Evolutionary conservation across 2,113 vertebrate genomes (phyloP).

Genomic region (Oxyruncus cristatus): DNA sequence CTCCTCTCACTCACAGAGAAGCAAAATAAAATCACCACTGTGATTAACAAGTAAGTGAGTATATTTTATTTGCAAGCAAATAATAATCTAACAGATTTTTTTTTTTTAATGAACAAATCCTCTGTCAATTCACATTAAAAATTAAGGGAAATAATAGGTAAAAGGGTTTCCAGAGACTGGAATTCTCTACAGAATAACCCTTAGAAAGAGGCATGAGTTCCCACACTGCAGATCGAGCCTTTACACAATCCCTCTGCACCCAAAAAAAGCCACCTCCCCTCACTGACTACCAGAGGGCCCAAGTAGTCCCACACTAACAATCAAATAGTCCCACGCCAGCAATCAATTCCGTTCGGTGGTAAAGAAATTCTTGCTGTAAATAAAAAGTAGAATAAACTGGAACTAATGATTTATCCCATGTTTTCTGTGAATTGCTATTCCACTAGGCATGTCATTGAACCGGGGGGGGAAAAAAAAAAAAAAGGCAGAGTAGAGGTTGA

Average conservation of each 20-base stretch:
- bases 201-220: not conserved
- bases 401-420: conserved; percentile 22
- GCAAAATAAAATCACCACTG: not conserved
- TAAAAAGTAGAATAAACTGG: conserved; percentile 47
- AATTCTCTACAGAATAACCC: not conserved
- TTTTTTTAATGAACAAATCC: not conserved
- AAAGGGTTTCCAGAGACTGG: not conserved
- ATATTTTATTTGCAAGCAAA: not conserved
- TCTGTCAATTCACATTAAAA: not conserved
- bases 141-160: not conserved
- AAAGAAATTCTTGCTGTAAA: conserved; percentile 35
- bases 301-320: not conserved
- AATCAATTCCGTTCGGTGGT: not conserved
- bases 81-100: not conserved
- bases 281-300: not conserved
- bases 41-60: not conserved
- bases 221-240: not conserved
- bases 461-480: not conserved
- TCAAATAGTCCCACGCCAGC: not conserved
- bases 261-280: not conserved
- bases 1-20: not conserved
- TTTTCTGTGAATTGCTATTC: conserved; percentile 2
- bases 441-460: not conserved
- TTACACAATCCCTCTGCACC: not conserved
- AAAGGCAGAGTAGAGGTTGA: not conserved